phyloP scores from a whole-genome alignment of 1,140 invertebrate genomes.

The Camponotus floridanus region DNA sequence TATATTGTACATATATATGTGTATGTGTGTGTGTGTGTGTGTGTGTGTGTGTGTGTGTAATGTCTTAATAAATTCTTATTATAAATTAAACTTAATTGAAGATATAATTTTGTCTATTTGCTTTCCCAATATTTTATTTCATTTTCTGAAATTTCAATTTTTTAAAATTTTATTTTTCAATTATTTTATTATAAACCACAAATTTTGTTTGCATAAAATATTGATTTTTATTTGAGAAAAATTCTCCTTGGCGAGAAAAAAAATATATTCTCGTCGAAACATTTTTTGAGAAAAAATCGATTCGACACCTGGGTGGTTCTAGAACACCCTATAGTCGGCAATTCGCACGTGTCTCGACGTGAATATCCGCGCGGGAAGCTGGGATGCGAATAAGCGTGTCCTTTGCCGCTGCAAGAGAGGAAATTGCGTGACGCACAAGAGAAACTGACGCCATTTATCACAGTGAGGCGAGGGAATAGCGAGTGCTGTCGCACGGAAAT shows the following conservation, averaged over 20 bases:
- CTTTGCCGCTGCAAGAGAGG: constrained; percentile 25
- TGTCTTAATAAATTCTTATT: too few species aligned
- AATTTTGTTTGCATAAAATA: neutral
- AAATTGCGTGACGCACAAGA: constrained; percentile 57
- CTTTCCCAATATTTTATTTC: too few species aligned
- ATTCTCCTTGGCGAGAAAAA: neutral
- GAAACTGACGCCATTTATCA: constrained; percentile 60
- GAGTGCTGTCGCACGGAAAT: constrained; percentile 56
- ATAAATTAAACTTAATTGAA: too few species aligned
- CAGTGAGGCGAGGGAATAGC: neutral
- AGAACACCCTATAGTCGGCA: constrained; percentile 5
- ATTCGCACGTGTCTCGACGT: constrained; percentile 30
- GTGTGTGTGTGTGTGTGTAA: too few species aligned
- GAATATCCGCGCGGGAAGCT: constrained; percentile 18
- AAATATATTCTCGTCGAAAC: neutral
- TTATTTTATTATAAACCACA: neutral
- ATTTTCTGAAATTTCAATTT: too few species aligned
- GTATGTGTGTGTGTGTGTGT: too few species aligned
- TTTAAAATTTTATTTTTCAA: neutral
- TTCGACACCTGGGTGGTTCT: neutral
- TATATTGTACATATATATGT: too few species aligned
- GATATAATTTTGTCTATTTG: too few species aligned
- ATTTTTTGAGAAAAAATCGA: neutral
- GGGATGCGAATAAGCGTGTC: constrained; percentile 30
- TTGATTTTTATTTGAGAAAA: neutral